Base-by-base conservation (phyloP, 2,113 vertebrate genomes). In the Pseudopodoces humilis region DNA sequence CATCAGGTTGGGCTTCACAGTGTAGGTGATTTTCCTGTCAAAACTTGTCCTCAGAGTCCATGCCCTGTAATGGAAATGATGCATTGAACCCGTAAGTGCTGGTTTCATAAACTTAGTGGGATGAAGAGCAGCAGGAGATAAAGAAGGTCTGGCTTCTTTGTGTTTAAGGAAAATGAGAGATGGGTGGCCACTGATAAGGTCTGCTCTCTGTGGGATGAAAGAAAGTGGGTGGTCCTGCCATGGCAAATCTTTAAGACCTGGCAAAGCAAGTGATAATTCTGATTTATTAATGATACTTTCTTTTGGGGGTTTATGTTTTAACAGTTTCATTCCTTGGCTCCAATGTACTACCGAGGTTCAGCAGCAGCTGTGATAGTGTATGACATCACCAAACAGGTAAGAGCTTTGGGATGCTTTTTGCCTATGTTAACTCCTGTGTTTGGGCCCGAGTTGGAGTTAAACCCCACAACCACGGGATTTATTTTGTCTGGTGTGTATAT, bases 281-380 rank as follows among this genome's bases (percentile, higher is more conserved):
- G 63, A 22, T 63, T 75, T 43, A 56, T 50, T 94, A 64, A 77
- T 62, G 10, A 27, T 50, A 17, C 3, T 63, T 69, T 83, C 35
- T 75, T 7, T 28, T 67, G 56, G 75, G 46, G 43, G 20, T 10
- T 43, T 83, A 8, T 94, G 39, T 97, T 97, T 96, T 28, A 63
- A 80, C 96, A 99, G 99, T 99, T 99, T 92, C 99, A 99, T 87
- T 99, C 99, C 4, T 96, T 99, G 98, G 99, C 99, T 65, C 99
- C 99, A 11, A 99, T 99, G 99, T 99, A 99, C 97, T 99, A 99
- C 88, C 96, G 99, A 92, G 99, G 99, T 23, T 99, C 99, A 7
- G 99, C 99, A 27, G 99, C 99, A n/a, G 99, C 99, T 0, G 99
- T 99, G 91, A 99, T 99, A 60, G 99, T 99, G 81, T 99, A 99